A percentile compares a stretch with the other conserved stretches of the same genome.
These are phyloP conservation scores for Varroa destructor DNA, from an alignment of 1,140 invertebrate species.

Conservation along the genomic window DNA sequence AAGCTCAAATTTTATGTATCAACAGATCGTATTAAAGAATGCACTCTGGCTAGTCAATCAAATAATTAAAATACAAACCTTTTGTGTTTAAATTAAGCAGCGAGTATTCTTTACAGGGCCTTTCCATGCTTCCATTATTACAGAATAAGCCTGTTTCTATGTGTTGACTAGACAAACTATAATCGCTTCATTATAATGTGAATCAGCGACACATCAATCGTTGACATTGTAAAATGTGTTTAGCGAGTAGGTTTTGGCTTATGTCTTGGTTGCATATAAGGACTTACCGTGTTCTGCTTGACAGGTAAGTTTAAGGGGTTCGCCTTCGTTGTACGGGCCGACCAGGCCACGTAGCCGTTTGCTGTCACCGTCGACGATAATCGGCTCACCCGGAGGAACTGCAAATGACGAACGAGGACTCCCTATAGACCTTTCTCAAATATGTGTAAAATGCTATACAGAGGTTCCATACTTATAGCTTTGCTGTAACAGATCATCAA, in stretches of 20 bases:
- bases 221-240: background rate
- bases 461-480: background rate
- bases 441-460: background rate
- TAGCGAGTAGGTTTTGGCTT: conserved; percentile 31
- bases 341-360: conserved; percentile 60
- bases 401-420: conserved; percentile 35
- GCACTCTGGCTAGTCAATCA: too few species aligned
- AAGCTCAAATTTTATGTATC: too few species aligned
- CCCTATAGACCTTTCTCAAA: background rate
- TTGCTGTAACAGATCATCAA: background rate
- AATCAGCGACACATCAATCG: background rate
- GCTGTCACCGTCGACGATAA: conserved; percentile 66
- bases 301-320: conserved; percentile 63
- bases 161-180: too few species aligned
- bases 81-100: too few species aligned
- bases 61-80: too few species aligned
- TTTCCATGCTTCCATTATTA: too few species aligned
- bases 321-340: conserved; percentile 72
- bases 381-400: conserved; percentile 68
- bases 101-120: too few species aligned
- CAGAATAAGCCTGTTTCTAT: too few species aligned
- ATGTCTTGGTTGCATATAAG: too few species aligned
- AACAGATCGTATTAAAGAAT: too few species aligned
- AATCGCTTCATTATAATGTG: background rate
- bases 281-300: conserved; percentile 71